phyloP scores from a whole-genome alignment of 1,140 invertebrate species.

The Cepaea nemoralis region DNA sequence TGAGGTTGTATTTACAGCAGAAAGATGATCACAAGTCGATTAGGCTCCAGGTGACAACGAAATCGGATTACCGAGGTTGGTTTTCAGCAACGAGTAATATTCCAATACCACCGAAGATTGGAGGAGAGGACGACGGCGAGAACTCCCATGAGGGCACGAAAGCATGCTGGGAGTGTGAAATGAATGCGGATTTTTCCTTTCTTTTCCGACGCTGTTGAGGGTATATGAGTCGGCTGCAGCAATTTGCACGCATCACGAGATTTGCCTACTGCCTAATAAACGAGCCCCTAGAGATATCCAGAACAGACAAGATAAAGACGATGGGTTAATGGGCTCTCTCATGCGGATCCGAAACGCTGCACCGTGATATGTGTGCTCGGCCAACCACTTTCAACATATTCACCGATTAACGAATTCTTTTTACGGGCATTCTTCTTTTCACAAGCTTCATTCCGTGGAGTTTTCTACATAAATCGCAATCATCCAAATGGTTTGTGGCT shows the following conservation, averaged over 20 bases:
- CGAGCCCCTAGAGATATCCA: conserved; percentile 16
- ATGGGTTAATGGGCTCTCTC: conserved; percentile 19
- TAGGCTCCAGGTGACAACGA: background rate
- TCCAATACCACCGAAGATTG: background rate
- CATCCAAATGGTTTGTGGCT: conserved; percentile 27
- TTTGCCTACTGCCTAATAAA: conserved; percentile 32
- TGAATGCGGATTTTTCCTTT: background rate
- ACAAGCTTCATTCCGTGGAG: background rate
- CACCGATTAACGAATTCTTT: background rate
- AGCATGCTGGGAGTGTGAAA: background rate
- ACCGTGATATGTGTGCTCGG: background rate
- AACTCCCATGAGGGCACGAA: background rate
- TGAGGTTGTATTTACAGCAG: no score
- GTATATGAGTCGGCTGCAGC: background rate
- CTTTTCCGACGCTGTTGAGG: background rate
- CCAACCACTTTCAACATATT: background rate
- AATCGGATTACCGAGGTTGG: background rate
- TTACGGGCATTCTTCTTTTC: background rate
- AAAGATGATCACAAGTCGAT: no score
- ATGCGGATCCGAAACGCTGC: conserved; percentile 1
- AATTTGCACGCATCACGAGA: background rate
- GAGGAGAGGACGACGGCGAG: background rate
- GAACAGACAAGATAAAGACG: conserved; percentile 21
- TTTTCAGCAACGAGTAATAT: background rate
- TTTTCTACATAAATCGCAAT: conserved; percentile 26